phyloP scores from a whole-genome alignment of 2,113 vertebrate species.

The Pagrus major region DNA sequence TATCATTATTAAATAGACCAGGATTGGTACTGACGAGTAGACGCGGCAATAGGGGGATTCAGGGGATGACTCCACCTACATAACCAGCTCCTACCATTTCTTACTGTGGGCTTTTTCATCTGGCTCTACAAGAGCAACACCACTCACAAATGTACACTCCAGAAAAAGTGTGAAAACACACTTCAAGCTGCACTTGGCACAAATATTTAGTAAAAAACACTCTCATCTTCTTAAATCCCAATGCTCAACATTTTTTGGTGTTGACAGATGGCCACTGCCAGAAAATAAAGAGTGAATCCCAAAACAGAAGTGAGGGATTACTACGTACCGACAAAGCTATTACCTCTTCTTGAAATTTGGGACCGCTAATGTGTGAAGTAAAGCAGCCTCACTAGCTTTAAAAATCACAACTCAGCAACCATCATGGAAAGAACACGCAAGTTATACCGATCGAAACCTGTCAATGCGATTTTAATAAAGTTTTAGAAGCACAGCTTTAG shows the following conservation, averaged over 20 bases:
- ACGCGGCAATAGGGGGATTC: conserved; percentile 26
- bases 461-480: neutral
- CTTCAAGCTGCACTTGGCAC: neutral
- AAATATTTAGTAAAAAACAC: conserved; percentile 4
- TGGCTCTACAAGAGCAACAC: conserved; percentile 1
- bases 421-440: neutral
- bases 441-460: neutral
- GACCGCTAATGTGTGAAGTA: neutral
- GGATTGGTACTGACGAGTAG: conserved; percentile 34
- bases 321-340: conserved; percentile 1
- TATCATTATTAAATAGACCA: conserved; percentile 50
- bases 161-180: neutral
- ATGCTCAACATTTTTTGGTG: neutral
- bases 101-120: neutral
- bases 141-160: neutral
- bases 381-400: neutral
- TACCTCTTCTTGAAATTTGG: neutral
- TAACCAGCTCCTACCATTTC: conserved; percentile 5
- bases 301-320: conserved; percentile 11
- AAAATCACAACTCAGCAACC: neutral
- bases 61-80: neutral
- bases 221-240: conserved; percentile 1
- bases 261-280: conserved; percentile 20
- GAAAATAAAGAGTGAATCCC: conserved; percentile 8
- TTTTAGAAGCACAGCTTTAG: neutral